Evolutionary conservation across 2,113 vertebrate species (phyloP), one percentile per base, ranked within the genome.

Genomic region (Albula goreensis): DNA sequence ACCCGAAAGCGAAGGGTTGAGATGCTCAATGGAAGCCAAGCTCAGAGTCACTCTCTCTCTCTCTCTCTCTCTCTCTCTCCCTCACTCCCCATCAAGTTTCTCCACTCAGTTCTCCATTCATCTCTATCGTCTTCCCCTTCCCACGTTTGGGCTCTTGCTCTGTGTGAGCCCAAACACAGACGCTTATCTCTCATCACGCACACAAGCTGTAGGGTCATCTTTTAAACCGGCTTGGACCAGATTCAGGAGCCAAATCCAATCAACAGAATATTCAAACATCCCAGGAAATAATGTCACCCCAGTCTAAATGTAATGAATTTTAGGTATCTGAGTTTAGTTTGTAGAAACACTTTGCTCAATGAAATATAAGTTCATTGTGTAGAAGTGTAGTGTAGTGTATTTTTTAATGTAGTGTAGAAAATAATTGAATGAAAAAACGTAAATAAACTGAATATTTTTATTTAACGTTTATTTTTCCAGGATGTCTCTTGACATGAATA

Each of bases 61-160:
- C 31, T 41, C 31, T 41, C 31, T 41, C 31, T 41, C 31, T 41
- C 31, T 41, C 31, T 41, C 31, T 41, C 31, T 41, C 31, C 83
- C 89, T 4, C 22, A 19, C 90, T 91, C 91, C 85, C 88, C 86
- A 90, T 91, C 86, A 85, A 91, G 89, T 91, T 41, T 90, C 88
- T 89, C 85, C 78, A 89, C 92, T 90, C 88, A 88, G 89, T 85
- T 52, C 66, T 77, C 85, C 90, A 93, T 94, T 92, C 86, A 89
- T 94, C 92, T 93, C 91, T 87, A 93, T 94, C 92, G 88, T 87
- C 85, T 84, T 19, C 51, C n/a, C 53, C 83, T 86, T 82, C 50
- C 88, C 86, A 84, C 86, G 86, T 90, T 92, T 89, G 90, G 89
- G 86, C 90, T 87, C 86, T 81, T 89, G 86, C 87, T 88, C 86